These are phyloP conservation scores for Otis tarda DNA, from an alignment of 2,113 vertebrate genomes.

Conservation along the genomic window DNA sequence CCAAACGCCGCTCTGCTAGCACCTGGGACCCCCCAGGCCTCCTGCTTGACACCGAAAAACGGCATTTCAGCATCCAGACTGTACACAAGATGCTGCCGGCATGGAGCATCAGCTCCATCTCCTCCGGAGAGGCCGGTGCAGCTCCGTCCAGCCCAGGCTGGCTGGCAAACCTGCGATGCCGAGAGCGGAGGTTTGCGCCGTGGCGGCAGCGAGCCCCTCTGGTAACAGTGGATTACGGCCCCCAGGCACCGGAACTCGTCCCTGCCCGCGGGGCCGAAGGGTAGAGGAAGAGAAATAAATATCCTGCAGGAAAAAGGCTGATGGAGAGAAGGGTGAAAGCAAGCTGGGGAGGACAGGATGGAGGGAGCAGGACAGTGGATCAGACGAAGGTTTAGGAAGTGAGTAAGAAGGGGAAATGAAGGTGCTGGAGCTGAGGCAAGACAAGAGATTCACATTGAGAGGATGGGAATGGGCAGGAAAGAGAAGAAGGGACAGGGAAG, in stretches of 20 bases:
- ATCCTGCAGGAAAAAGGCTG: background rate
- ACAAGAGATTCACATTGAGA: background rate
- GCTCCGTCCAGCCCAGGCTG: background rate
- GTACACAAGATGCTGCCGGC: background rate
- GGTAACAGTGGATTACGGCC: background rate
- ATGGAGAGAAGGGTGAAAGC: background rate
- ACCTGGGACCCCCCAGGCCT: background rate
- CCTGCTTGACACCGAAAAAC: background rate
- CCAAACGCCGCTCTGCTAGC: background rate
- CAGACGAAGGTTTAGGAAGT: background rate
- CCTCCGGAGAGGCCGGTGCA: background rate
- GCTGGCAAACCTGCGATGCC: background rate
- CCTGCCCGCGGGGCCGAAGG: background rate
- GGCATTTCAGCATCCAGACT: background rate
- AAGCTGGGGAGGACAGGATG: background rate
- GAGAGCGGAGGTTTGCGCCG: rapidly evolving
- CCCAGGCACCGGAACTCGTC: background rate
- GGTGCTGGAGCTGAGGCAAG: background rate
- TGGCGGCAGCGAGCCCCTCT: background rate
- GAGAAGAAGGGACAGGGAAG: background rate
- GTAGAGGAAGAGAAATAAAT: background rate
- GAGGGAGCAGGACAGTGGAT: background rate
- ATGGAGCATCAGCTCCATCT: background rate
- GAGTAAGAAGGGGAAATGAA: background rate
- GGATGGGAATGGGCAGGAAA: background rate